phyloP scores from a whole-genome alignment of 2,113 vertebrate species.

The Alexandromys fortis region DNA sequence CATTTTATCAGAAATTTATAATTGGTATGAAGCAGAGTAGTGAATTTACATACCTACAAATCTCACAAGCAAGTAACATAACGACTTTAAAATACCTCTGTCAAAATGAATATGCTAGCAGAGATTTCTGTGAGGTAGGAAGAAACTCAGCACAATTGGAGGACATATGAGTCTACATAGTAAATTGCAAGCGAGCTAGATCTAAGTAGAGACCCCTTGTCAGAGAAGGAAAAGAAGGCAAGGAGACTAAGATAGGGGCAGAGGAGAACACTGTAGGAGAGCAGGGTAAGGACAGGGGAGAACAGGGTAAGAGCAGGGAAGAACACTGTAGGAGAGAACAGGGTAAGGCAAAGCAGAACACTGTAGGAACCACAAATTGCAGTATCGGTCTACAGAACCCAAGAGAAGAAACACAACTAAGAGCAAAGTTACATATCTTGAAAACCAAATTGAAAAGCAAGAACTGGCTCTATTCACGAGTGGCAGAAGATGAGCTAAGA shows the following conservation, averaged over 20 bases:
- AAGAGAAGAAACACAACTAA: not conserved
- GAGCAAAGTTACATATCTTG: too few relatives aligned
- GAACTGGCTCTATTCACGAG: fast-evolving
- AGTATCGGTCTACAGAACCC: not conserved
- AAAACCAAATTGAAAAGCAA: conserved; percentile 36
- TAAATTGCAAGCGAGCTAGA: not conserved
- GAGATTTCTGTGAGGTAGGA: not conserved
- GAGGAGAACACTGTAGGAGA: too few relatives aligned
- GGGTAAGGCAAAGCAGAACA: not conserved
- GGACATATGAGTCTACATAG: not conserved
- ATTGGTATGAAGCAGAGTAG: not conserved
- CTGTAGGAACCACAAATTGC: not conserved
- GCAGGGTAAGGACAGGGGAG: too few relatives aligned
- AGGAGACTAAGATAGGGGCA: too few relatives aligned
- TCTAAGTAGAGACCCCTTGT: not conserved
- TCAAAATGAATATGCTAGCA: too few relatives aligned
- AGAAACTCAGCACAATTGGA: not conserved
- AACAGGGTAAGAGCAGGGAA: too few relatives aligned
- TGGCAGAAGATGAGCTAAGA: not conserved
- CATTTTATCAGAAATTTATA: not conserved
- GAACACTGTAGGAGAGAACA: too few relatives aligned
- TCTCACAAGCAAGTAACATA: not conserved
- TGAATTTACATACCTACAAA: not conserved
- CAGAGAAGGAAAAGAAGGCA: not conserved
- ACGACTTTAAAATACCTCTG: not conserved